Evolutionary conservation across 2,113 vertebrate genomes (phyloP).

Genomic region (Fulmarus glacialis): DNA sequence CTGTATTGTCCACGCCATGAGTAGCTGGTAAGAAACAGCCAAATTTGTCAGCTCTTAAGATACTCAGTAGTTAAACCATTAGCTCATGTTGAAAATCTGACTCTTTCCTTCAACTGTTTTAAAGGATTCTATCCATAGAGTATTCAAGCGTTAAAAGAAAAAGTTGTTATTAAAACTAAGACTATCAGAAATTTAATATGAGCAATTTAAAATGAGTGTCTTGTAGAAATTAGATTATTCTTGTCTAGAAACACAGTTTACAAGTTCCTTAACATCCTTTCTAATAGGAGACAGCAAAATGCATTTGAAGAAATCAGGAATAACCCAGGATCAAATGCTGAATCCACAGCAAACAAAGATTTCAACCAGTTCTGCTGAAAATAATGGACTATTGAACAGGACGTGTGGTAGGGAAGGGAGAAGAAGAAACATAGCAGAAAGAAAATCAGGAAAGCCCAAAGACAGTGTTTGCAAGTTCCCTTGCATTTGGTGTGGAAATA

Average conservation of each 20-base stretch:
- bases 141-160: background rate
- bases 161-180: background rate
- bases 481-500: background rate
- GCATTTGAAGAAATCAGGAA: background rate
- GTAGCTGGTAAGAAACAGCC: background rate
- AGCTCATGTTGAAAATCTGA: background rate
- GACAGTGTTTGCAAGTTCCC: background rate
- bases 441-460: background rate
- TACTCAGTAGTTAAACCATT: background rate
- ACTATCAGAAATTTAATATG: background rate
- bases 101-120: background rate
- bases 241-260: background rate
- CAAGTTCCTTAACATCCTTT: background rate
- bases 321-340: background rate
- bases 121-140: background rate
- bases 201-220: background rate
- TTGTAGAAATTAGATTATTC: background rate
- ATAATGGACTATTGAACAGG: accelerated
- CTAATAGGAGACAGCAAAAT: background rate
- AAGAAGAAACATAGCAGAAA: too few relatives aligned
- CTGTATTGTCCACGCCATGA: background rate
- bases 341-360: background rate
- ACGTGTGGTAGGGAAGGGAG: accelerated
- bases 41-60: background rate
- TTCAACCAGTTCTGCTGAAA: background rate